Base-by-base conservation (phyloP, 2,797 vertebrate genomes). In the Clarias platycephalus region DNA sequence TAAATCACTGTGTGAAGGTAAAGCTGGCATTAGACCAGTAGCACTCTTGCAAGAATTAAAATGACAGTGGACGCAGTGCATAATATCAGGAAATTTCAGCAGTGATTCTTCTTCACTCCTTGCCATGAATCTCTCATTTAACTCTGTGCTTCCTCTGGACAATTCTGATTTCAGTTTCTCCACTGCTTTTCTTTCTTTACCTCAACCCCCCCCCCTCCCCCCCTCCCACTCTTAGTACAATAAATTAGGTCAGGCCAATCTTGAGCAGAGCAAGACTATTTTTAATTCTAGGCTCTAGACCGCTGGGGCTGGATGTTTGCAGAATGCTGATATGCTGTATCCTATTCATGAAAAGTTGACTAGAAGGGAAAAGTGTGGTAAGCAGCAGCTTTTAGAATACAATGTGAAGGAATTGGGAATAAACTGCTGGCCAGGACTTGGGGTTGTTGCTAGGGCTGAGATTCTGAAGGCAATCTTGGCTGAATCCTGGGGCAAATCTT, bases 241-340 rank as follows among this genome's bases (percentile, higher is more conserved):
- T 12, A 88, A 90, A 76, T 84, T 89, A 89, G 85, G 79, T 86
- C 89, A 85, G 87, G 88, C 68, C 89, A 91, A 88, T 91, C 88
- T 86, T 88, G 85, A 20, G 81, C 71, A 55, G 71, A 8, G 68
- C 76, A 83, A 86, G 87, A 86, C 80, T 92, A 92, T 92, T 91
- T 92, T 92, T 92, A 92, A 81, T 90, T 77, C 84, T 88, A 86
- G 84, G 79, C 74, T 49, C 34, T 40, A 40, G 34, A 70, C 40
- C 20, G 24, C 67, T 70, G 22, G n/a, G 34, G 12, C 24, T 40
- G 24, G 40, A n/a, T 37, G 68, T 77, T 82, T 75, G 31, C 13
- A 31, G 28, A 49, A 49, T 13, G 44, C 44, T 49, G 2, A 49
- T 49, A 49, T 49, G 44, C 44, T 49, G 44, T 12, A 49, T 49